phyloP scores from a whole-genome alignment of 2,888 invertebrate species.

The Tyria jacobaeae region DNA sequence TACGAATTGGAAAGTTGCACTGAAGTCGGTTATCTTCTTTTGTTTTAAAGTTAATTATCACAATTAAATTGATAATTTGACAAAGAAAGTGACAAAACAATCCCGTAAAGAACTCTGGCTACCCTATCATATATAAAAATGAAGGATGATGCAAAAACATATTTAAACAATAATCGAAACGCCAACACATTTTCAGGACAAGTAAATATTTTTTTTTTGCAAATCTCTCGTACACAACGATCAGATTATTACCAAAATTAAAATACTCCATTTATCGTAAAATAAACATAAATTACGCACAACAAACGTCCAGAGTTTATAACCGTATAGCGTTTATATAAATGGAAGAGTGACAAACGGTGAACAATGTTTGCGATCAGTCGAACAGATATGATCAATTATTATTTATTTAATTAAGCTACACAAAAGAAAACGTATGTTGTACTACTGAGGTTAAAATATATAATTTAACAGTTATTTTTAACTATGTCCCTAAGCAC shows the following conservation, averaged over 20 bases:
- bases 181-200: not conserved
- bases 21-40: too few species aligned
- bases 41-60: too few species aligned
- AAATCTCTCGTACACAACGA: not conserved
- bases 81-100: too few species aligned
- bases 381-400: slow-evolving; percentile 48
- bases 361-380: slow-evolving; percentile 52
- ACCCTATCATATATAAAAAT: too few species aligned
- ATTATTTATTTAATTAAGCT: too few species aligned
- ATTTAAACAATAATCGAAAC: not conserved
- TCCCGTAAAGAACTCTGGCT: too few species aligned
- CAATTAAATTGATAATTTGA: too few species aligned
- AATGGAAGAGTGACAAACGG: slow-evolving; percentile 62
- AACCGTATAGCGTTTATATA: slow-evolving; percentile 56
- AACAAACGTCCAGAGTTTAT: slow-evolving; percentile 59
- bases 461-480: too few species aligned
- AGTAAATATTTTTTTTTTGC: not conserved
- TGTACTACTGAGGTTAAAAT: too few species aligned
- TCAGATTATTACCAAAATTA: slow-evolving; percentile 18
- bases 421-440: too few species aligned
- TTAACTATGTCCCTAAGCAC: too few species aligned
- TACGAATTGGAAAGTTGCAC: too few species aligned
- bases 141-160: not conserved
- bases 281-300: slow-evolving; percentile 48
- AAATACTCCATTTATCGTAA: slow-evolving; percentile 32